Percentiles rank a stretch among this genome's conserved stretches.
Conservation (phyloP, 2,888 invertebrate genomes). For the Plebejus anna region DNA sequence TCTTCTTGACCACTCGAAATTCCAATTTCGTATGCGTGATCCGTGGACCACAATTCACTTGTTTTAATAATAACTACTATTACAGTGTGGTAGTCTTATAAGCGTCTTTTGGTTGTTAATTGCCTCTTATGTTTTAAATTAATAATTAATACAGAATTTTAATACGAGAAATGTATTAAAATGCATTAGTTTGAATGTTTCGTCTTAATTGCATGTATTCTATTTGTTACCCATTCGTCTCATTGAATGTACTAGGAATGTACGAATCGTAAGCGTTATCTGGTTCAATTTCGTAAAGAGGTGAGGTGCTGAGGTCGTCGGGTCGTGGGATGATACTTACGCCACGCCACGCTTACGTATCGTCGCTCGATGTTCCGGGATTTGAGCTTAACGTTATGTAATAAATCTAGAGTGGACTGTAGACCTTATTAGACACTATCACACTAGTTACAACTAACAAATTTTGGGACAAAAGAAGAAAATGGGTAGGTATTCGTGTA, state of each 20-base stretch:
- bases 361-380: constrained; percentile 31
- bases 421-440: background rate
- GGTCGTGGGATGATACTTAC: constrained; percentile 40
- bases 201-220: background rate
- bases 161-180: background rate
- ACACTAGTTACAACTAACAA: background rate
- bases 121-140: background rate
- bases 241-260: constrained; percentile 30
- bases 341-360: constrained; percentile 19
- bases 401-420: background rate
- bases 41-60: constrained; percentile 29
- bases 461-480: background rate
- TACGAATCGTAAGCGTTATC: constrained; percentile 31
- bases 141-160: background rate
- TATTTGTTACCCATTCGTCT: background rate
- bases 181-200: background rate
- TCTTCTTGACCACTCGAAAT: constrained; percentile 41
- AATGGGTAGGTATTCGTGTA: background rate
- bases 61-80: constrained; percentile 14
- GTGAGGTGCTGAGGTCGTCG: constrained; percentile 36
- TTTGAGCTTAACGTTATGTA: constrained; percentile 31
- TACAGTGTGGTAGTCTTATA: constrained; percentile 1
- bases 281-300: constrained; percentile 32
- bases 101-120: background rate
- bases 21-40: constrained; percentile 45